Evolutionary conservation across 2,888 invertebrate genomes (phyloP).

Genomic region (Drosophila pseudotalamancana): DNA sequence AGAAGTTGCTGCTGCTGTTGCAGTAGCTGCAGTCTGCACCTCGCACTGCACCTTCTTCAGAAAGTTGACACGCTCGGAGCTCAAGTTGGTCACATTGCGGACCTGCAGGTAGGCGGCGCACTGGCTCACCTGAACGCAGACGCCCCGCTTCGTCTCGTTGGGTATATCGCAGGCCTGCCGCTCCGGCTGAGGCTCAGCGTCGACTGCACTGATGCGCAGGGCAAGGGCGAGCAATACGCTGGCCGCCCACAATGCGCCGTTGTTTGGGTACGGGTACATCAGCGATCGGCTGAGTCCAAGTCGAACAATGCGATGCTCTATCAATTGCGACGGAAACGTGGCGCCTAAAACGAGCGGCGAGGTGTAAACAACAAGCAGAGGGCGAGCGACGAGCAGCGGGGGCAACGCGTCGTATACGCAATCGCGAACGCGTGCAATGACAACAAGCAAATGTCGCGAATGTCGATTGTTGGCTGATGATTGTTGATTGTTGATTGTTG

Average conservation of each 20-base stretch:
- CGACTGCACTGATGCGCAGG: constrained; percentile 12
- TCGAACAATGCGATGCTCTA: constrained; percentile 19
- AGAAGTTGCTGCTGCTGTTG: not conserved
- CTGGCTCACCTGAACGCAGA: constrained; percentile 73
- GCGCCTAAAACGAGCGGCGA: constrained; percentile 9
- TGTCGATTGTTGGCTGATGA: constrained; percentile 3
- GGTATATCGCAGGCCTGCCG: constrained; percentile 81
- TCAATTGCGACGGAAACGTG: constrained; percentile 23
- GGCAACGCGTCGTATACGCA: constrained; percentile 59
- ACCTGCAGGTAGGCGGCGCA: constrained; percentile 82
- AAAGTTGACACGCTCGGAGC: constrained; percentile 81
- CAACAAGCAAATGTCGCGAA: constrained; percentile 15
- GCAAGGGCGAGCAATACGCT: constrained; percentile 29
- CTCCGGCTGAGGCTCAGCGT: constrained; percentile 8
- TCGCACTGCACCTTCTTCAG: constrained; percentile 82
- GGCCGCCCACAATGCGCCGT: constrained; percentile 48
- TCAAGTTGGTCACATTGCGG: constrained; percentile 74
- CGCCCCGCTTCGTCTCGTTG: constrained; percentile 81
- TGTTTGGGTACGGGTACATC: constrained; percentile 41
- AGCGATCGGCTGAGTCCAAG: constrained; percentile 20
- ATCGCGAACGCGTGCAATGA: constrained; percentile 30
- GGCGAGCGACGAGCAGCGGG: not conserved
- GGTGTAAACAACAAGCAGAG: constrained; percentile 25
- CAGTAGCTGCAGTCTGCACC: constrained; percentile 32
- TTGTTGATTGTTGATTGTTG: not conserved